Conservation (phyloP, 2,113 vertebrate species). For the Corynorhinus townsendii region DNA sequence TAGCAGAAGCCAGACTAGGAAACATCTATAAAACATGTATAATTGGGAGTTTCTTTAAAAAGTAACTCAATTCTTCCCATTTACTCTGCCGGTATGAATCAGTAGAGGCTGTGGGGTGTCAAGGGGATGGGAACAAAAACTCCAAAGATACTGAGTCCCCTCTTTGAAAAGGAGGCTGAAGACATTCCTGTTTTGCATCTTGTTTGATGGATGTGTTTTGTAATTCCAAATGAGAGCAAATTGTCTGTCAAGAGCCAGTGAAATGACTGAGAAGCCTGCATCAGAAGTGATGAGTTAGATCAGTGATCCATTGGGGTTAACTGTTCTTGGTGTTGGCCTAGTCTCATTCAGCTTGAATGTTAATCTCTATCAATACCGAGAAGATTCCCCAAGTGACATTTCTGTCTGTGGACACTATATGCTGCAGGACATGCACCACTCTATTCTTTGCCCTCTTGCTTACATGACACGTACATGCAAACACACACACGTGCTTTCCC, state of each 20-base stretch:
- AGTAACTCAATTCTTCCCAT: background rate
- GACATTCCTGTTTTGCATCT: background rate
- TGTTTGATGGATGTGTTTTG: background rate
- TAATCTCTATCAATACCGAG: background rate
- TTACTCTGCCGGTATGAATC: background rate
- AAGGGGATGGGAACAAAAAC: background rate
- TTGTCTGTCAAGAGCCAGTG: background rate
- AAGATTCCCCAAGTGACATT: background rate
- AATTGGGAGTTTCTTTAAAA: conserved; percentile 31
- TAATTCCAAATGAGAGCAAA: background rate
- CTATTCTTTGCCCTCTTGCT: background rate
- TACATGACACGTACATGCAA: no score
- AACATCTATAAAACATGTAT: conserved; percentile 9
- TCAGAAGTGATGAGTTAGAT: background rate
- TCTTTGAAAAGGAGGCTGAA: background rate
- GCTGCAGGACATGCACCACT: background rate
- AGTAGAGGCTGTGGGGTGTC: background rate
- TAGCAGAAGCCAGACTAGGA: background rate
- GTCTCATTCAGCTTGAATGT: background rate
- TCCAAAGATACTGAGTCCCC: background rate
- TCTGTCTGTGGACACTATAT: background rate
- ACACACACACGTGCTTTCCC: background rate
- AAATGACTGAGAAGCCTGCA: background rate
- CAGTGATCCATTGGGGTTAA: background rate
- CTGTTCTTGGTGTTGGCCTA: background rate